Percentiles rank a stretch among this genome's conserved stretches.
phyloP scores from a whole-genome alignment of 2,797 vertebrate genomes.

The Danio jaintianensis region DNA sequence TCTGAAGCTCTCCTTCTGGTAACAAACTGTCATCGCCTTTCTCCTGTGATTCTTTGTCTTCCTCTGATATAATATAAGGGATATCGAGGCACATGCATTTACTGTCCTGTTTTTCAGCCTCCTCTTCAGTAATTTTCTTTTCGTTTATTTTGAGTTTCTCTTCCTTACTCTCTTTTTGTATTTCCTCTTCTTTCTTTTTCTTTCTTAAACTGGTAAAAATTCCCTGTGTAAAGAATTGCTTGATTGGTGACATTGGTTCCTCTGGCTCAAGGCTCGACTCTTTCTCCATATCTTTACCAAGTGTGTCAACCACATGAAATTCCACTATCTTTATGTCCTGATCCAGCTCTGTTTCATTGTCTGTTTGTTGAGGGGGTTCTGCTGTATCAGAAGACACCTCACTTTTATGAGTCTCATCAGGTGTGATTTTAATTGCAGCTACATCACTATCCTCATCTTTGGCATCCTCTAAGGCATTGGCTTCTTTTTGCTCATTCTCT shows the following conservation, averaged over 20 bases:
- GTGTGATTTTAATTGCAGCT: slow-evolving; percentile 61
- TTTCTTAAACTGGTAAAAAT: slow-evolving; percentile 87
- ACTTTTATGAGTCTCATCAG: slow-evolving; percentile 67
- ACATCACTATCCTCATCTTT: slow-evolving; percentile 47
- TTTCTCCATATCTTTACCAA: slow-evolving; percentile 63
- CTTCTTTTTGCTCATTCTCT: slow-evolving; percentile 75
- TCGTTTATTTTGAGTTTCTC: slow-evolving; percentile 55
- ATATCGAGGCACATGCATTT: slow-evolving; percentile 55
- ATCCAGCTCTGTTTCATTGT: slow-evolving; percentile 58
- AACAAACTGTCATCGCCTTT: slow-evolving; percentile 56
- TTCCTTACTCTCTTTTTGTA: slow-evolving; percentile 61
- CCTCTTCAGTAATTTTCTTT: slow-evolving; percentile 63
- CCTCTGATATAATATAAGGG: slow-evolving; percentile 50
- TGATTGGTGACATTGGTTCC: slow-evolving; percentile 83
- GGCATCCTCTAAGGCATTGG: slow-evolving; percentile 60
- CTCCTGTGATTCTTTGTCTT: slow-evolving; percentile 48
- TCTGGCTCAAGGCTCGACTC: slow-evolving; percentile 67
- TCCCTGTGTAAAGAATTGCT: slow-evolving; percentile 89
- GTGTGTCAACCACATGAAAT: slow-evolving; percentile 56
- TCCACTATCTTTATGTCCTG: slow-evolving; percentile 57
- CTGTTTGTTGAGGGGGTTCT: slow-evolving; percentile 60
- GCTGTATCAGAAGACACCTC: slow-evolving; percentile 63
- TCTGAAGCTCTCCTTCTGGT: slow-evolving; percentile 74
- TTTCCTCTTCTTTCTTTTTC: slow-evolving; percentile 85
- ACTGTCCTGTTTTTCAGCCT: slow-evolving; percentile 54